These are phyloP conservation scores for Australoheros scitulus DNA, from an alignment of 2,113 vertebrate genomes.

Conservation along the genomic window DNA sequence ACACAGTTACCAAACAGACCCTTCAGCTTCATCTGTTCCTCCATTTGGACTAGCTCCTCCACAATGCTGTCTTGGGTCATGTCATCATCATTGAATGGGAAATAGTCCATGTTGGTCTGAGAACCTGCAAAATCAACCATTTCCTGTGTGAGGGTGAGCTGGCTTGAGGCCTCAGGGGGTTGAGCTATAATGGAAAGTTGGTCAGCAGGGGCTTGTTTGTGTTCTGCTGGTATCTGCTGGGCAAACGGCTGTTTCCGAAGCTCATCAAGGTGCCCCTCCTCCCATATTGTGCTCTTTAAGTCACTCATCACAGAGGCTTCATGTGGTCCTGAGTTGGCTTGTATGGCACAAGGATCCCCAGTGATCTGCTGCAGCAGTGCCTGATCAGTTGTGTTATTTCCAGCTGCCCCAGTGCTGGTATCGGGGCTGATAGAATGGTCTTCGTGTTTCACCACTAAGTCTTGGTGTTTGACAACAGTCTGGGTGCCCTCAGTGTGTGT, in stretches of 20 bases:
- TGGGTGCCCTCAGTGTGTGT: slow-evolving; percentile 81
- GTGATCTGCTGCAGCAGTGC: slow-evolving; percentile 86
- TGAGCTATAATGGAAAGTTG: slow-evolving; percentile 81
- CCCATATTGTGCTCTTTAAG: slow-evolving; percentile 90
- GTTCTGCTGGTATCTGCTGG: slow-evolving; percentile 84
- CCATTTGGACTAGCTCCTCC: slow-evolving; percentile 98
- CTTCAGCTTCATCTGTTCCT: slow-evolving; percentile 97
- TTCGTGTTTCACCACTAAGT: slow-evolving; percentile 83
- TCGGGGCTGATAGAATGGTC: slow-evolving; percentile 81
- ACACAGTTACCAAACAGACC: slow-evolving; percentile 82
- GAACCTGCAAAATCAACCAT: slow-evolving; percentile 90
- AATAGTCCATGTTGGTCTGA: slow-evolving; percentile 91
- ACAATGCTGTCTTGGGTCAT: slow-evolving; percentile 99
- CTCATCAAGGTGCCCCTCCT: slow-evolving; percentile 84
- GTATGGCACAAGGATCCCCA: slow-evolving; percentile 83
- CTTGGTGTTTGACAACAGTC: slow-evolving; percentile 79
- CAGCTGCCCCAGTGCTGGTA: slow-evolving; percentile 66
- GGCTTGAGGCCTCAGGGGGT: slow-evolving; percentile 83
- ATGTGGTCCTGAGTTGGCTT: slow-evolving; percentile 82
- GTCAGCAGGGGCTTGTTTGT: slow-evolving; percentile 80
- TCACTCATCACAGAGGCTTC: slow-evolving; percentile 80
- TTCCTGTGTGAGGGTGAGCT: slow-evolving; percentile 88
- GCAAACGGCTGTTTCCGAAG: slow-evolving; percentile 77
- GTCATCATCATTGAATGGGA: slow-evolving; percentile 96
- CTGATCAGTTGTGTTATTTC: slow-evolving; percentile 81